Percentiles rank a stretch among this genome's conserved stretches.
phyloP scores from a whole-genome alignment of 2,888 invertebrate species.

The Antheraea yamamai region DNA sequence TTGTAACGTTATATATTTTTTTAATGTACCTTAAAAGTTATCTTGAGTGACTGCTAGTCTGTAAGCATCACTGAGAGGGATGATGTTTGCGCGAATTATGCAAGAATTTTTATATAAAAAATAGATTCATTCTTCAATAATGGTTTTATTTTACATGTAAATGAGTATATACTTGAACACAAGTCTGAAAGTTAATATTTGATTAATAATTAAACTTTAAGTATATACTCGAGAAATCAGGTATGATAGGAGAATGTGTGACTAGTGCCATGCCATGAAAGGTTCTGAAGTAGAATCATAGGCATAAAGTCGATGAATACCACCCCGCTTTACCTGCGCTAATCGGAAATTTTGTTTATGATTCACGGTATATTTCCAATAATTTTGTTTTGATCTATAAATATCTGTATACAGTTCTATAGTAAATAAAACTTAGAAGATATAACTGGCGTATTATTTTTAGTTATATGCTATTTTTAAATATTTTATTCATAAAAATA shows the following conservation, averaged over 20 bases:
- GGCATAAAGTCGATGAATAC: constrained; percentile 80
- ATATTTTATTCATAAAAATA: background rate
- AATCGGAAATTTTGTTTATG: constrained; percentile 68
- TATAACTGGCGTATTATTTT: constrained; percentile 31
- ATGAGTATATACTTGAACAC: constrained; percentile 43
- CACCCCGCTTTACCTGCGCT: constrained; percentile 79
- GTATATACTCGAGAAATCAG: constrained; percentile 60
- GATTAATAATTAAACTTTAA: constrained; percentile 46
- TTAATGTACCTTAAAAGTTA: constrained; percentile 26
- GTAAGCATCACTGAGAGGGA: constrained; percentile 80
- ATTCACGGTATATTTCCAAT: constrained; percentile 67
- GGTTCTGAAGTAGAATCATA: constrained; percentile 80
- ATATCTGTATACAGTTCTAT: constrained; percentile 76
- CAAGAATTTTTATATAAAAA: constrained; percentile 68
- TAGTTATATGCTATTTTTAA: background rate
- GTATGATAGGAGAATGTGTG: constrained; percentile 80
- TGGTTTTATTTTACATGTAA: constrained; percentile 21
- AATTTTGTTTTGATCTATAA: constrained; percentile 58
- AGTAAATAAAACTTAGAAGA: constrained; percentile 75
- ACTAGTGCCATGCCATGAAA: constrained; percentile 82
- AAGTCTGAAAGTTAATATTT: constrained; percentile 36
- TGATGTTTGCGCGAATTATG: constrained; percentile 81
- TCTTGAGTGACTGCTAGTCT: constrained; percentile 78
- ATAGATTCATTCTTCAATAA: constrained; percentile 20
- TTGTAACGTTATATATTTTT: constrained; percentile 14